phyloP scores from a whole-genome alignment of 2,888 invertebrate species.

The Agrilus mali region DNA sequence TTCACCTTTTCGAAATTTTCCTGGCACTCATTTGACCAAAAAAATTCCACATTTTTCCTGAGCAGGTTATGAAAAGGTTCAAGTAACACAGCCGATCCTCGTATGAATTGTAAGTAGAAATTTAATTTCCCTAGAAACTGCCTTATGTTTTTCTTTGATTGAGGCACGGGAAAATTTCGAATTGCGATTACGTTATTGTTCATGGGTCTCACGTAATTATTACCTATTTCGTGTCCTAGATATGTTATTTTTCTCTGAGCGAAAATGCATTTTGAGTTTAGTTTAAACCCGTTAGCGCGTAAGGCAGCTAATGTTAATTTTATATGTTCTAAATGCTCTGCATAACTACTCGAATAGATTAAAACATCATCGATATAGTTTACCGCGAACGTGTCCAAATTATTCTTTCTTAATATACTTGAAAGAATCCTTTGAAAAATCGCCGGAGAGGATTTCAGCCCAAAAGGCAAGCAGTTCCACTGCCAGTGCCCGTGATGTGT shows the following conservation, averaged over 20 bases:
- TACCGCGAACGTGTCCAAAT: conserved; percentile 9
- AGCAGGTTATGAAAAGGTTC: conserved; percentile 8
- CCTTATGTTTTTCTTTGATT: conserved; percentile 11
- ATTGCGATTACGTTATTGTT: conserved; percentile 8
- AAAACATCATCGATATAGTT: conserved; percentile 16
- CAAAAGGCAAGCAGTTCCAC: conserved; percentile 10
- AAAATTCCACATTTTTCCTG: conserved; percentile 3
- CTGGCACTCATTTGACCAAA: conserved; percentile 4
- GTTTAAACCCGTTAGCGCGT: conserved; percentile 7
- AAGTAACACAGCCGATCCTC: conserved; percentile 2
- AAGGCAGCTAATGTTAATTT: conserved; percentile 8
- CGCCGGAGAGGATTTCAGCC: conserved; percentile 14
- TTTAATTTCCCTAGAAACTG: conserved; percentile 11
- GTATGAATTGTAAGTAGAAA: conserved; percentile 1
- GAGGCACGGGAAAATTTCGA: conserved; percentile 7
- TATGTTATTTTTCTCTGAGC: conserved; percentile 5
- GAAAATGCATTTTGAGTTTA: conserved; percentile 10
- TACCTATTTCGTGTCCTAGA: conserved; percentile 7
- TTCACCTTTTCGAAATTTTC: conserved; percentile 2
- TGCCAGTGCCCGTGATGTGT: conserved; percentile 13
- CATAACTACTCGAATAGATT: conserved; percentile 12
- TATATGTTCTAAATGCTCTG: conserved; percentile 12
- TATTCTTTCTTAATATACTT: conserved; percentile 11
- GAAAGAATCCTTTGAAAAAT: conserved; percentile 14
- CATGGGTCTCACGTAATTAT: conserved; percentile 7